Percentiles rank a stretch among this genome's conserved stretches.
These are phyloP conservation scores for Mus caroli DNA, from an alignment of 2,797 vertebrate species.

Conservation along the genomic window DNA sequence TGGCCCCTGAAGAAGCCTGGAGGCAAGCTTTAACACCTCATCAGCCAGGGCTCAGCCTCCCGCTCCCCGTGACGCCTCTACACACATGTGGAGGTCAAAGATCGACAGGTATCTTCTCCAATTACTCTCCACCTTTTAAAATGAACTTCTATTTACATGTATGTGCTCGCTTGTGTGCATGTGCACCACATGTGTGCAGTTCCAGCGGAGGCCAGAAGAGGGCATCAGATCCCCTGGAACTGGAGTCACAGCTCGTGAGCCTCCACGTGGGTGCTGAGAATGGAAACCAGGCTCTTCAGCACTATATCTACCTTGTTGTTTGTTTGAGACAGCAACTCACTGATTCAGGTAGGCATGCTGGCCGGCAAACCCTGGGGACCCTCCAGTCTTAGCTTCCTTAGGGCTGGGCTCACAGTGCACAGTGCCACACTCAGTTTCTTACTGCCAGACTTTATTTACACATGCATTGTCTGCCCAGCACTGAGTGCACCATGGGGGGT, in stretches of 20 bases:
- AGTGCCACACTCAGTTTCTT: background rate
- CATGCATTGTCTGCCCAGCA: background rate
- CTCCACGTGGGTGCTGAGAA: background rate
- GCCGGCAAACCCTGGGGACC: background rate
- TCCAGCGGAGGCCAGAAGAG: background rate
- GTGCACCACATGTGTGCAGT: background rate
- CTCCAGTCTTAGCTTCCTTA: background rate
- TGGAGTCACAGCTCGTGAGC: background rate
- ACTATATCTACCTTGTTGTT: background rate
- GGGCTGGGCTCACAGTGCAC: background rate
- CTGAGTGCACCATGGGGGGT: background rate
- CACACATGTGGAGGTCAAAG: background rate
- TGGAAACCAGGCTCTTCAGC: background rate
- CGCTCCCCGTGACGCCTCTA: rapidly evolving
- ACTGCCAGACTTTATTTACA: background rate
- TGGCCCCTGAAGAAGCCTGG: background rate
- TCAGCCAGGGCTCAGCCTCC: background rate
- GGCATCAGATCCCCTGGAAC: background rate
- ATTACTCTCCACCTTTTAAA: background rate
- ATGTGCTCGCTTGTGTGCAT: background rate
- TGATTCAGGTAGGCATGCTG: background rate
- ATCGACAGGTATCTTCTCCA: background rate
- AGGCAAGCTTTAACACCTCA: rapidly evolving
- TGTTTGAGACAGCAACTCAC: background rate
- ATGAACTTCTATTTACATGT: background rate